Base-by-base conservation (phyloP, 2,797 vertebrate genomes). In the Anisognathus igniventris region DNA sequence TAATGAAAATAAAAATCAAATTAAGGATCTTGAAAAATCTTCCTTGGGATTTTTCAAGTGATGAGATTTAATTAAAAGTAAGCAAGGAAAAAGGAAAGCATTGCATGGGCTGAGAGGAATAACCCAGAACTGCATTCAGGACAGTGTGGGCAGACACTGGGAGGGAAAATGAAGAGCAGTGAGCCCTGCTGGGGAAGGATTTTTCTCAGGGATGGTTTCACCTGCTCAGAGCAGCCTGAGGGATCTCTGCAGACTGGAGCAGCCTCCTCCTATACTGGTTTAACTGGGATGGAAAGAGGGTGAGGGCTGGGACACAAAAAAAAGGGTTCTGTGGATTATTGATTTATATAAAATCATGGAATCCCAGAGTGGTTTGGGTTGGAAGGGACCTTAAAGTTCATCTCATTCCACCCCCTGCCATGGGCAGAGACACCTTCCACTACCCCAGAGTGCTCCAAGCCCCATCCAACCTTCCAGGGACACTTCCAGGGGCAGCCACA, bases 1-100 rank as follows among this genome's bases (percentile, higher is more conserved):
- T 73, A 88, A 93, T 79, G 74, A 92, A 94, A 92, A 93, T 50
- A 86, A 95, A 95, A 95, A 94, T 78, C 73, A 88, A 78, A 90
- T 86, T 75, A 77, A 88, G 77, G 76, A 58, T 25, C 76, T 18
- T 16, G 62, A 31, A 48, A 78, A 61, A 16, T 37, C 85, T 78
- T 92, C 85, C 93, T 48, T 79, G 92, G 88, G 94, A 86, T 86
- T 94, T 93, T 88, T 84, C 77, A 50, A 73, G 71, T 76, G 84
- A 82, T 67, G 90, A 84, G 74, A 73, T 67, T 93, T 89, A 94
- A 93, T 90, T 88, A 96, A 84, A 93, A 93, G 45, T 18, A 47
- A 88, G 73, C 19, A 67, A 70, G 48, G 45, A 17, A 20, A 57
- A 71, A 48, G 15, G 37, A 16, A 40, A 74, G 62, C 31, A 8